Base-by-base conservation (phyloP, 2,888 invertebrate genomes). In the Drosophila kambysellisi region DNA sequence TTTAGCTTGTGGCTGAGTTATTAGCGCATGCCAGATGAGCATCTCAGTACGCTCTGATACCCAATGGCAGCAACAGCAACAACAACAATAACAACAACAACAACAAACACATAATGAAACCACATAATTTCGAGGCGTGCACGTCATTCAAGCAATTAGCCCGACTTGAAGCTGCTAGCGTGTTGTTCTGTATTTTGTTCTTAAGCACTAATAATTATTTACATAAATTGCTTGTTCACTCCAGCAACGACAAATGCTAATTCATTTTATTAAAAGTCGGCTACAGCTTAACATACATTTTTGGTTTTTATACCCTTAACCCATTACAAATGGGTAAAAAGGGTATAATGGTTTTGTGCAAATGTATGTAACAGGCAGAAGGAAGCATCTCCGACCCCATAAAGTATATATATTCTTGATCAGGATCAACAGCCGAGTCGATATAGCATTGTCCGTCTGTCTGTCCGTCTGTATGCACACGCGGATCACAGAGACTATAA, bases 11-110 rank as follows among this genome's bases (percentile, higher is more conserved):
- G 43, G 37, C 60, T 76, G 79, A 83, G 66, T 88, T 81, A 88
- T 89, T 89, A 89, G 87, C 89, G 82, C 89, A 88, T 79, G 87
- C 88, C 72, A 79, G 89, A 87, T 87, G 71, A 61, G 60, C 76
- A 89, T 89, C 89, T 60, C 54, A 69, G 39, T 75, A 75, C 82
- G 87, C 87, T 87, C 87, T 84, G 66, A 74, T 89, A 81, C 59
- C 56, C 75, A 60, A 48, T 30, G 53, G 30, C 25, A 51, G n/a
- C 63, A 57, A 41, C 60, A 50, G 35, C 43, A 50, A 25, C 65
- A 57, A 39, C 57, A 50, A 17, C 12, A 33, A 3, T 2, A 25
- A 25, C 25, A 25, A 25, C 25, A 25, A 25, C 2, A 25, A 2
- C 25, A 25, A 25, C 25, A 25, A 30, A 30, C 48, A 50, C 32